These are phyloP conservation scores for Numenius phaeopus DNA, from an alignment of 2,797 vertebrate genomes.

Conservation along the genomic window DNA sequence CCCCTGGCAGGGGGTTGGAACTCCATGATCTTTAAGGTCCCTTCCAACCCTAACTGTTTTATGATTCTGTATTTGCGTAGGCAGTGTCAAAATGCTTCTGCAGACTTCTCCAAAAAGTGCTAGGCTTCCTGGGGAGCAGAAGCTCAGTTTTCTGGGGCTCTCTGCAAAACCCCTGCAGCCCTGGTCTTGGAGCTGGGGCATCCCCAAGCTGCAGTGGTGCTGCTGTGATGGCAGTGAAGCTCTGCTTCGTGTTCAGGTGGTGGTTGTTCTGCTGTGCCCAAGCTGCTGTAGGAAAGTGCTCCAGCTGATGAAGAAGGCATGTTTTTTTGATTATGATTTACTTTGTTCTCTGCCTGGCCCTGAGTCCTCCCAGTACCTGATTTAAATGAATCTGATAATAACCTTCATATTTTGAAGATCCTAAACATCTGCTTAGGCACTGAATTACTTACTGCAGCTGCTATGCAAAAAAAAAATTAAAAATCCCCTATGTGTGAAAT, in stretches of 20 bases:
- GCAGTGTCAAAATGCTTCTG: background rate
- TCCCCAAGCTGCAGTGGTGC: background rate
- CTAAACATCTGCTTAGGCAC: background rate
- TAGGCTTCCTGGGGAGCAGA: background rate
- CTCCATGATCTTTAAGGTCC: no score
- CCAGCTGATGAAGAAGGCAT: background rate
- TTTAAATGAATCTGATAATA: background rate
- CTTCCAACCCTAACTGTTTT: no score
- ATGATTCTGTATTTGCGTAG: background rate
- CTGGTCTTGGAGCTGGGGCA: background rate
- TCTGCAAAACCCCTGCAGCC: background rate
- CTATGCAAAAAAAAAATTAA: background rate
- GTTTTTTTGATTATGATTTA: background rate
- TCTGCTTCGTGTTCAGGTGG: rapidly evolving
- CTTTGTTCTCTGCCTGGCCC: background rate
- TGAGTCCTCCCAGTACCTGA: background rate
- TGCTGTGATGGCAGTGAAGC: background rate
- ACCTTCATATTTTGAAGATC: background rate
- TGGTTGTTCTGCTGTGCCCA: background rate
- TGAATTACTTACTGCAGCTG: background rate
- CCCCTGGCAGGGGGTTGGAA: no score
- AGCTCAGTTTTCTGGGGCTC: background rate
- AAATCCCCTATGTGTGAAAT: background rate
- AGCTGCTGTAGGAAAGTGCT: background rate
- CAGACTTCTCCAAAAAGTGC: background rate